Percentiles rank a stretch among this genome's conserved stretches.
Evolutionary conservation across 1,140 invertebrate species (phyloP).

Genomic region (Platorchestia sp.): DNA sequence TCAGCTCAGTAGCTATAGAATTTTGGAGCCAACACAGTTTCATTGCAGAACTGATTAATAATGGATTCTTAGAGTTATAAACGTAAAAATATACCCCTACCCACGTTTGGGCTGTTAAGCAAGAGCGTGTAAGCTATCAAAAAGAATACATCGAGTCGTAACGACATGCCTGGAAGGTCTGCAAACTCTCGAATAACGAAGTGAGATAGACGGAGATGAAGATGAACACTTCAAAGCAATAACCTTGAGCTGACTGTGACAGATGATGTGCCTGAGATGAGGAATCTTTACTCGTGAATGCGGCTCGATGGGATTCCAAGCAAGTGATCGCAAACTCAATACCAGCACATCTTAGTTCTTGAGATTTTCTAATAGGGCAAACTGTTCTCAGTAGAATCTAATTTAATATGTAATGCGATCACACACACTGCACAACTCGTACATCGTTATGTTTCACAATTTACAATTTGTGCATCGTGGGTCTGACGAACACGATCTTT

Average conservation of each 20-base stretch:
- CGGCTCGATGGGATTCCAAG: background rate
- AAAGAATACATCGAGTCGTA: background rate
- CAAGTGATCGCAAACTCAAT: background rate
- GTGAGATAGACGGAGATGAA: background rate
- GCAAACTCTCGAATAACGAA: background rate
- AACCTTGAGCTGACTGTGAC: background rate
- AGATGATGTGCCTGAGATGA: background rate
- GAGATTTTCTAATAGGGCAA: background rate
- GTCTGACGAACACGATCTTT: too few species aligned
- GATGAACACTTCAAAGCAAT: background rate
- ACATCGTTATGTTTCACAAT: background rate
- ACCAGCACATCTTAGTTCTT: background rate
- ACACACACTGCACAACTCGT: background rate
- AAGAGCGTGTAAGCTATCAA: background rate
- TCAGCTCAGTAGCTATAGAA: background rate
- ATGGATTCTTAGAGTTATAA: background rate
- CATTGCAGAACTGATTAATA: background rate
- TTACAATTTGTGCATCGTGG: background rate
- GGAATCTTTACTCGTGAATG: background rate
- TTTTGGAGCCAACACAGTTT: background rate
- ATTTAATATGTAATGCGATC: background rate
- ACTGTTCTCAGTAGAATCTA: background rate
- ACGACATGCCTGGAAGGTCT: background rate
- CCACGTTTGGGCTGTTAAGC: background rate
- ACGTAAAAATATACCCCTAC: background rate